A percentile compares a stretch with the other conserved stretches of the same genome.
phyloP scores from a whole-genome alignment of 2,113 vertebrate species.

The Pygoscelis antarcticus region DNA sequence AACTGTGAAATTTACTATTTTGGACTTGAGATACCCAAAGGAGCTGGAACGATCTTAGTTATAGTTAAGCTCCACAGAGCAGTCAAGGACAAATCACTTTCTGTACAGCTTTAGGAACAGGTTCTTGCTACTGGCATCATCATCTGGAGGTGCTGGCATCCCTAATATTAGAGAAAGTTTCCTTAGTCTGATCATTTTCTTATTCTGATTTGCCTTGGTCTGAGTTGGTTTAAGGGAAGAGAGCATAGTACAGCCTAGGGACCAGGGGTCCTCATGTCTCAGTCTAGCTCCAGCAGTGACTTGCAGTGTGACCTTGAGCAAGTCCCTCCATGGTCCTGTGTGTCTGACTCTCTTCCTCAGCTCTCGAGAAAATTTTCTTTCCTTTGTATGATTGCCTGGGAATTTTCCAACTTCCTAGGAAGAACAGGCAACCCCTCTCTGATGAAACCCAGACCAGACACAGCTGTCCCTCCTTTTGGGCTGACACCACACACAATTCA shows the following conservation, averaged over 20 bases:
- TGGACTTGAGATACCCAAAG: neutral
- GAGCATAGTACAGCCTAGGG: neutral
- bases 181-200: neutral
- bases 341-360: neutral
- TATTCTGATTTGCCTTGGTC: neutral
- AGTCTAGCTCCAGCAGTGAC: neutral
- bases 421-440: neutral
- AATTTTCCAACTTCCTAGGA: neutral
- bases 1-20: neutral
- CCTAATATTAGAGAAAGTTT: neutral
- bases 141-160: neutral
- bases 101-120: neutral
- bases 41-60: neutral
- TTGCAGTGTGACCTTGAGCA: neutral
- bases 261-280: accelerated
- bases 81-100: neutral
- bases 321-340: neutral
- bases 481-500: neutral
- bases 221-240: neutral
- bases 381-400: neutral
- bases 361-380: neutral
- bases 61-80: neutral
- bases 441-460: neutral
- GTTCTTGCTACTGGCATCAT: neutral
- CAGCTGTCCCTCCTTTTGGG: neutral